phyloP scores from a whole-genome alignment of 2,113 vertebrate genomes.

The Pachyramphus minor region DNA sequence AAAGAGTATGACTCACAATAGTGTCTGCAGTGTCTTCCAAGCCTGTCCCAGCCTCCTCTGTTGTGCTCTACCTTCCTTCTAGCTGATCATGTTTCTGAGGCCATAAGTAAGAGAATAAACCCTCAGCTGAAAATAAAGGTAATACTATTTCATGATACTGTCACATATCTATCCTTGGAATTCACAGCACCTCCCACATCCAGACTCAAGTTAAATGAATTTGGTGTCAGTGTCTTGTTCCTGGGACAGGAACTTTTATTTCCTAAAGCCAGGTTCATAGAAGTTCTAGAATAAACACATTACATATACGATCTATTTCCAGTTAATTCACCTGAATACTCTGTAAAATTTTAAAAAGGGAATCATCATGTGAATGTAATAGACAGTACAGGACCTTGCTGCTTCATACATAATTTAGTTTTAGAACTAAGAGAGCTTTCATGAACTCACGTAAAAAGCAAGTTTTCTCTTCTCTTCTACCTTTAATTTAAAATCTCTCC shows the following conservation, averaged over 20 bases:
- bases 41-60: not conserved
- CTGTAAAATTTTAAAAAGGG: not conserved
- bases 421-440: not conserved
- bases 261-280: not conserved
- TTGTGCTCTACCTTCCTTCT: not conserved
- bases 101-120: not conserved
- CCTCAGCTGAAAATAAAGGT: not conserved
- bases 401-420: conserved; percentile 21
- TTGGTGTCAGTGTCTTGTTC: not conserved
- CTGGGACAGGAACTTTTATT: not conserved
- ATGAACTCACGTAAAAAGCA: conserved; percentile 2
- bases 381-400: not conserved
- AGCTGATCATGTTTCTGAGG: not conserved
- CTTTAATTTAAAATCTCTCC: conserved; percentile 17
- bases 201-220: not conserved
- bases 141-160: not conserved
- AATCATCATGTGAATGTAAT: not conserved
- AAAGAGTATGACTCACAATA: conserved; percentile 30
- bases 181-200: not conserved
- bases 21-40: not conserved
- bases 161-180: not conserved
- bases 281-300: not conserved
- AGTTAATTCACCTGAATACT: not conserved
- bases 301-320: not conserved
- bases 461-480: not conserved